Base-by-base conservation (phyloP, 2,113 vertebrate species). In the Heteronetta atricapilla region DNA sequence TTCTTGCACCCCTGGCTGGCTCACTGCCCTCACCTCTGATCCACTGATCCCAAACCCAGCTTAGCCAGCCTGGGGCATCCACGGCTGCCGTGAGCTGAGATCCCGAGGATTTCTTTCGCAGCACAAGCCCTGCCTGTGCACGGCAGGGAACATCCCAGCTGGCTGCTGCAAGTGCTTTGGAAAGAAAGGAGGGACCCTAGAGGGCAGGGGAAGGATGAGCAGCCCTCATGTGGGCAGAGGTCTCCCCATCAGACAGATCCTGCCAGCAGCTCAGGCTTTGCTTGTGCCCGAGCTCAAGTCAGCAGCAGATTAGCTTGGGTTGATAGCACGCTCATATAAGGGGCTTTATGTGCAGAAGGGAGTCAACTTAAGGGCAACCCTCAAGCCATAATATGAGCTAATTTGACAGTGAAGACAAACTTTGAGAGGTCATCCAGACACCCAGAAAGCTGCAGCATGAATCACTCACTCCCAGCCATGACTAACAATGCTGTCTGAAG, bases 371-470 rank as follows among this genome's bases (percentile, higher is more conserved):
- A 95, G 93, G 95, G 94, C 95, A 96, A 83, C 66, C 82, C 90
- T 89, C 81, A 84, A 95, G 50, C 86, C 86, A 92, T 94, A 95
- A 93, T 75, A 94, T 73, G 74, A 92, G 77, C 69, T 94, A 96
- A 94, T 96, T 90, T 96, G 93, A 92, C 94, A 95, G 93, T 52
- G 83, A 96, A 96, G 95, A 95, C 95, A 96, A 95, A 96, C 94
- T 95, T 84, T 82, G 77, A 94, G 92, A 96, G 92, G 96, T 90
- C 94, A 96, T 76, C 83, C 86, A 96, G 93, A 94, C 93, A 96
- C 90, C 90, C 69, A 87, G 78, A 92, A 55, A 90, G 50, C 66
- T 77, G 81, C 50, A 38, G 62, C 86, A 86, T 94, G 95, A 96
- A 96, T 96, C 96, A 95, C 77, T 50, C 88, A 92, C 77, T 50